Base-by-base conservation (phyloP, 1,140 invertebrate species). In the Drosophila insularis region DNA sequence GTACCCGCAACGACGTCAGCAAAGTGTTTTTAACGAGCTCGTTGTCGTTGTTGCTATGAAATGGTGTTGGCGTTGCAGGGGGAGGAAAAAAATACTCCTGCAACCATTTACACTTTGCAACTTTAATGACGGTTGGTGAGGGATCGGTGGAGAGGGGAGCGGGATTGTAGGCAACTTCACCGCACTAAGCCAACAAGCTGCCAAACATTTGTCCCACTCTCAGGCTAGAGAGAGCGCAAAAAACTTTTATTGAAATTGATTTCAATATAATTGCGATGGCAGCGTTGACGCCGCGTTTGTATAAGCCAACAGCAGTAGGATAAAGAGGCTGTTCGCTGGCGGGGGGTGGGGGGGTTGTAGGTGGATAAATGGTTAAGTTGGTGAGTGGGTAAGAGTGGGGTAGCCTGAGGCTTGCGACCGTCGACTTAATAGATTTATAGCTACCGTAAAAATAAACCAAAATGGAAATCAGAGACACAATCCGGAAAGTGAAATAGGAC, bases 201-300 rank as follows among this genome's bases (percentile, higher is more conserved):
- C 68, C 78, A 74, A 84, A 84, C 73, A 79, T 64, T 70, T 64
- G 68, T 54, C 50, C 50, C 54, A 17, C n/a, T 53, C 67, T 37
- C 7, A 19, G 31, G n/a, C 27, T 55, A 31, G 63, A 31, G 63
- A 31, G 5, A 68, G 53, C 53, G 54, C 37, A 58, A 54, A 58
- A 68, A 87, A 87, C 85, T 87, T 87, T 87, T 89, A 89, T 87
- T 87, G 84, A 84, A 87, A 87, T 87, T 87, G 84, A 87, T 87
- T 89, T 84, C 77, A 58, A 84, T 80, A 87, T 87, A 87, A 87
- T 87, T 87, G 84, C 84, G 79, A 84, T 75, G 72, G 72, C 72
- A 73, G 72, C 72, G 75, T 76, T 72, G 76, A 79, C 69, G 73
- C 63, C 69, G 63, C 43, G 67, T 82, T 89, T 84, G 67, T 75